phyloP scores from a whole-genome alignment of 2,797 vertebrate genomes.

The Trichosurus vulpecula region DNA sequence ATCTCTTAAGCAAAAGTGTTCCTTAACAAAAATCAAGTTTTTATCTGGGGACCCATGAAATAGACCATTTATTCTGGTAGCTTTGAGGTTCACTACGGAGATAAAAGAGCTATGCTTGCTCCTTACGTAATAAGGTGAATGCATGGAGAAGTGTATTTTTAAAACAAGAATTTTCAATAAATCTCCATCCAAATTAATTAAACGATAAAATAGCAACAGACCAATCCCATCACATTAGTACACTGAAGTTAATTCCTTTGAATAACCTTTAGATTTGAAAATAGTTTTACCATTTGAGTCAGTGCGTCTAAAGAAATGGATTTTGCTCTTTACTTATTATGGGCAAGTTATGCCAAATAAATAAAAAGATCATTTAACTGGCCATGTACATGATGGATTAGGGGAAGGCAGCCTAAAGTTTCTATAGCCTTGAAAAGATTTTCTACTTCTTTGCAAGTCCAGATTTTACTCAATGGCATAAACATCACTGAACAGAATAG shows the following conservation, averaged over 20 bases:
- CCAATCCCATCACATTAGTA: conserved; percentile 54
- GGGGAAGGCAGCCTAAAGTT: background rate
- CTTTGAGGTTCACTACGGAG: conserved; percentile 75
- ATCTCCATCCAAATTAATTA: conserved; percentile 74
- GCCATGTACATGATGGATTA: background rate
- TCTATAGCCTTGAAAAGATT: background rate
- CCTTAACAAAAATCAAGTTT: conserved; percentile 72
- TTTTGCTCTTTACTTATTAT: background rate
- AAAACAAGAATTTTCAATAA: conserved; percentile 70
- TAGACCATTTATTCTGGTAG: conserved; percentile 87
- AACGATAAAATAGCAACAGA: conserved; percentile 61
- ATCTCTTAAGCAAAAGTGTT: conserved; percentile 61
- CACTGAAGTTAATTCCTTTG: background rate
- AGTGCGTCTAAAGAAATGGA: conserved; percentile 44
- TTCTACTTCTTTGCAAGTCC: background rate
- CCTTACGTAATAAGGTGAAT: conserved; percentile 59
- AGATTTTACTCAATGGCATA: conserved; percentile 49
- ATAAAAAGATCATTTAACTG: background rate
- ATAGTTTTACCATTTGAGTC: conserved; percentile 65
- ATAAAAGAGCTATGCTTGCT: conserved; percentile 49
- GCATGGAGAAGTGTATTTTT: conserved; percentile 56
- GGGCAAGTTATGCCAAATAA: background rate
- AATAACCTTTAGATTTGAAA: conserved; percentile 6
- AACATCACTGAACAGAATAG: conserved; percentile 33
- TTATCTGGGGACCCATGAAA: conserved; percentile 71